phyloP scores from a whole-genome alignment of 2,113 vertebrate genomes.

The Arizona elegans region DNA sequence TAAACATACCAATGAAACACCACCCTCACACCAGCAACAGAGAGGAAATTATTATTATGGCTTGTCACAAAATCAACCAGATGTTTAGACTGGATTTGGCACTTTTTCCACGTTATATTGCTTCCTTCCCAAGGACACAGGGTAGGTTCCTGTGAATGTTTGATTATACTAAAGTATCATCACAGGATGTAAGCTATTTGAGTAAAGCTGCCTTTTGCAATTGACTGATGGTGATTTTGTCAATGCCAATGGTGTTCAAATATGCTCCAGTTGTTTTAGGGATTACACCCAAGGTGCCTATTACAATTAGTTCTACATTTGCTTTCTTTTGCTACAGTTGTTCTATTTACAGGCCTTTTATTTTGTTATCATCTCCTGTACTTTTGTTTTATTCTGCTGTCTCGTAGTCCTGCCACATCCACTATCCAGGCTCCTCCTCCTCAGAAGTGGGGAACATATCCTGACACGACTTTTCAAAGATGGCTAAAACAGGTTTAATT shows the following conservation, averaged over 20 bases:
- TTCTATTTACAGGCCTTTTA: no score
- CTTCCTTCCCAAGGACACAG: background rate
- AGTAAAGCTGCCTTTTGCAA: background rate
- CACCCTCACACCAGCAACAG: background rate
- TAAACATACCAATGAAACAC: background rate
- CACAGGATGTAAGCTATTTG: background rate
- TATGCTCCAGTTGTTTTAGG: background rate
- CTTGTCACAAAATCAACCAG: background rate
- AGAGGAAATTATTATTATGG: background rate
- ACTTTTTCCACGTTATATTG: background rate
- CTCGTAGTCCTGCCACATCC: no score
- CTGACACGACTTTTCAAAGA: background rate
- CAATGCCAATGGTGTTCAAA: background rate
- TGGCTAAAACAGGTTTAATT: background rate
- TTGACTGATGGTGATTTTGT: background rate
- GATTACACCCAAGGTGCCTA: background rate
- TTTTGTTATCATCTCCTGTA: no score
- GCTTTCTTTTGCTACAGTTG: no score
- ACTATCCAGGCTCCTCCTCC: no score
- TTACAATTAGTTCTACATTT: no score
- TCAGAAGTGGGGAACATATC: background rate
- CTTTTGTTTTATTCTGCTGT: no score
- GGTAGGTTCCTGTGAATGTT: background rate
- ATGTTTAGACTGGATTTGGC: background rate
- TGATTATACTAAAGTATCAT: background rate